These are phyloP conservation scores for Spatula versicolor DNA, from an alignment of 2,797 vertebrate species.

Conservation along the genomic window DNA sequence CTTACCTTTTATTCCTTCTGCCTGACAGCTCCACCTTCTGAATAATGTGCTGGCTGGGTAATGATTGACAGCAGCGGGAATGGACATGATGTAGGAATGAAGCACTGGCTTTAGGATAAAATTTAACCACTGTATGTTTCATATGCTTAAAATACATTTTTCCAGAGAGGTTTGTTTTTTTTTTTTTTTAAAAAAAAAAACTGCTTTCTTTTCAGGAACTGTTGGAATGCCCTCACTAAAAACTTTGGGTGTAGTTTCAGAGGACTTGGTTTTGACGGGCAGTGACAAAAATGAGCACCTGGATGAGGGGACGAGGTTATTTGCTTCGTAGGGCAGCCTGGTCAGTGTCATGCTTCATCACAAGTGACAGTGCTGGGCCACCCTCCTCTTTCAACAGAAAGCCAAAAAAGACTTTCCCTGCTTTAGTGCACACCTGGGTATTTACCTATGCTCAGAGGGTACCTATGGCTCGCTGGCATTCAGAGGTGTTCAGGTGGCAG, in stretches of 20 bases:
- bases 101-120: neutral
- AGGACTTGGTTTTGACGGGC: neutral
- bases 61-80: slow-evolving; percentile 72
- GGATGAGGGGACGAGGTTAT: neutral
- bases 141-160: neutral
- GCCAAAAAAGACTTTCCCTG: neutral
- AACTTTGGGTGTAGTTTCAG: neutral
- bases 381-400: neutral
- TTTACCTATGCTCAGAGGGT: neutral
- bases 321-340: neutral
- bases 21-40: slow-evolving; percentile 69
- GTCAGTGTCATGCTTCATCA: neutral
- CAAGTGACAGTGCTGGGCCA: fast-evolving
- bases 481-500: no score
- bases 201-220: neutral
- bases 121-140: neutral
- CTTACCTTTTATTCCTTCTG: slow-evolving; percentile 42
- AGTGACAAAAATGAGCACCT: neutral
- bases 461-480: neutral
- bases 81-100: neutral
- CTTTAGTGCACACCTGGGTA: neutral
- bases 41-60: slow-evolving; percentile 62
- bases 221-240: neutral
- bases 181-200: neutral
- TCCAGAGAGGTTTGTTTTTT: neutral